Conservation (phyloP, 2,113 vertebrate genomes). For the Varanus salvator region DNA sequence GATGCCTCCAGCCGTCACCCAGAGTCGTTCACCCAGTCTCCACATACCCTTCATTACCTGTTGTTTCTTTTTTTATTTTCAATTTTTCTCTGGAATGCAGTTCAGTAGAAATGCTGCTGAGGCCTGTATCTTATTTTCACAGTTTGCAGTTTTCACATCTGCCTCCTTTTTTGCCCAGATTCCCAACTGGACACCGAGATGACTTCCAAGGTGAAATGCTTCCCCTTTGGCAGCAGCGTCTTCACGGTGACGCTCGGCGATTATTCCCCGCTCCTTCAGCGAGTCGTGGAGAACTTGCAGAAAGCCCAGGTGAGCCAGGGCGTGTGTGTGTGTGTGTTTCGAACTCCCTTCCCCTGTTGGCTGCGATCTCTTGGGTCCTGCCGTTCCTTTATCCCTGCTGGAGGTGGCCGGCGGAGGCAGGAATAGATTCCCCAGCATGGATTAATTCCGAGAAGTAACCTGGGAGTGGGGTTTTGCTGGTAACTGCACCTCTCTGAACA, state of each 20-base stretch:
- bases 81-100: too few relatives aligned
- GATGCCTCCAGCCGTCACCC: neutral
- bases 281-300: conserved; percentile 82
- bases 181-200: conserved; percentile 76
- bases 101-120: too few relatives aligned
- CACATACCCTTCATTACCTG: too few relatives aligned
- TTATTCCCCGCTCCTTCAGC: conserved; percentile 86
- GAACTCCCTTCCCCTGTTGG: too few relatives aligned
- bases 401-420: too few relatives aligned
- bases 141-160: neutral
- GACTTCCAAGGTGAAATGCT: conserved; percentile 76
- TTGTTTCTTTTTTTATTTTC: too few relatives aligned
- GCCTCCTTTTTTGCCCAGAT: conserved; percentile 67
- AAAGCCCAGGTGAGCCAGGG: conserved; percentile 69
- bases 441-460: too few relatives aligned
- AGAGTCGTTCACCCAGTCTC: neutral
- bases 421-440: too few relatives aligned
- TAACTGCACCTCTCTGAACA: neutral
- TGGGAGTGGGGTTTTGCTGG: neutral
- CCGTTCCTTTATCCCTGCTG: too few relatives aligned
- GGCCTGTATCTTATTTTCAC: too few relatives aligned
- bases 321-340: too few relatives aligned
- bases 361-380: too few relatives aligned
- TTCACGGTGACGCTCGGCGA: conserved; percentile 88
- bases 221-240: conserved; percentile 80